phyloP scores from a whole-genome alignment of 2,113 vertebrate genomes.

The Myrmophylax atrothorax region DNA sequence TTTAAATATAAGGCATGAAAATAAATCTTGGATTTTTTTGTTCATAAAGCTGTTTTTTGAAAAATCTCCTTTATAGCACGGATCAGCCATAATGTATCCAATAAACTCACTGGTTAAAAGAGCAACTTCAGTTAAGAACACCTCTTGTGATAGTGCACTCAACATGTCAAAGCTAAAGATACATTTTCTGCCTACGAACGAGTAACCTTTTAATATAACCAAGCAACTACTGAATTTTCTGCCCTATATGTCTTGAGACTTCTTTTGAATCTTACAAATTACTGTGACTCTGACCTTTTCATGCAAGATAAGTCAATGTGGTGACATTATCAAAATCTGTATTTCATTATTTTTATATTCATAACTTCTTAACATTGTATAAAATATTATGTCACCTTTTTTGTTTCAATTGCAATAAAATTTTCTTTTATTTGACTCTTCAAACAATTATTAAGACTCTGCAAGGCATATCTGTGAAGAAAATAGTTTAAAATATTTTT shows the following conservation, averaged over 20 bases:
- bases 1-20: not conserved
- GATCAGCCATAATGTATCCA: not conserved
- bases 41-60: not conserved
- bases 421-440: not conserved
- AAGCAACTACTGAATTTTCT: conserved; percentile 32
- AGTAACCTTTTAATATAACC: conserved; percentile 41
- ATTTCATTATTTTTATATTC: conserved; percentile 65
- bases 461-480: not conserved
- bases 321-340: conserved; percentile 52
- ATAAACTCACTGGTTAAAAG: not conserved
- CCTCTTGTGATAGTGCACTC: not conserved
- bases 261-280: conserved; percentile 52
- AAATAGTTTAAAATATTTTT: not conserved
- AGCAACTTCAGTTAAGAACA: not conserved
- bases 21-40: not conserved
- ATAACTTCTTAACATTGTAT: not conserved
- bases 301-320: conserved; percentile 54
- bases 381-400: not conserved
- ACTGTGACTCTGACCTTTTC: conserved; percentile 60
- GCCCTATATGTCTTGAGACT: conserved; percentile 10
- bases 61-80: not conserved
- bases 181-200: not conserved
- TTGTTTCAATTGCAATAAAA: conserved; percentile 17
- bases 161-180: not conserved
- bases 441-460: conserved; percentile 14